Evolutionary conservation across 2,888 invertebrate genomes (phyloP).

Genomic region (Cheilosia grossa): DNA sequence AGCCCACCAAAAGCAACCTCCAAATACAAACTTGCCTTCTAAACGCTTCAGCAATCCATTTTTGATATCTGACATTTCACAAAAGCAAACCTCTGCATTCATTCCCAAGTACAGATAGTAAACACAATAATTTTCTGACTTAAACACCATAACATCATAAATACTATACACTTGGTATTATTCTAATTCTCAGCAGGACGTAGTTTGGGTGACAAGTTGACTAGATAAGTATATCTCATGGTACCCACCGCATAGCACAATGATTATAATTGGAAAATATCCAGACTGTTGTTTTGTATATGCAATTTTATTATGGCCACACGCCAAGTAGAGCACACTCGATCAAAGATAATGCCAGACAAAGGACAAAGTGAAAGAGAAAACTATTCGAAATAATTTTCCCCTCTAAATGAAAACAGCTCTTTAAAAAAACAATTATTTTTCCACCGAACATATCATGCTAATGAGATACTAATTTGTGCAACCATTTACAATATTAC

Average conservation of each 20-base stretch:
- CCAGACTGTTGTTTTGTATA: slow-evolving; percentile 53
- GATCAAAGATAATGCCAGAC: slow-evolving; percentile 34
- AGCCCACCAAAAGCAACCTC: too few relatives aligned
- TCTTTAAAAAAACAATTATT: slow-evolving; percentile 36
- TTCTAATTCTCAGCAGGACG: slow-evolving; percentile 3
- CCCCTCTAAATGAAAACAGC: not conserved
- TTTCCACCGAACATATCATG: slow-evolving; percentile 13
- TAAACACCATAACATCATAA: too few relatives aligned
- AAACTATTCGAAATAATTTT: slow-evolving; percentile 34
- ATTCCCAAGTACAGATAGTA: not conserved
- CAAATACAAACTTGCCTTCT: too few relatives aligned
- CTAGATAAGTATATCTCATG: slow-evolving; percentile 1
- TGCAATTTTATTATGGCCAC: slow-evolving; percentile 37
- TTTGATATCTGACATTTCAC: too few relatives aligned
- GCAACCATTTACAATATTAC: slow-evolving; percentile 36
- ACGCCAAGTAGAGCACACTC: slow-evolving; percentile 54
- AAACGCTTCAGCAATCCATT: too few relatives aligned
- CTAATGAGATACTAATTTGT: slow-evolving; percentile 62
- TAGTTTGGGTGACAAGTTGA: not conserved
- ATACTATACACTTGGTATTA: not conserved
- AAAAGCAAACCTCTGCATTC: too few relatives aligned
- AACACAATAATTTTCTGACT: not conserved
- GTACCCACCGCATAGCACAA: slow-evolving; percentile 12
- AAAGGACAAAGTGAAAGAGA: slow-evolving; percentile 14
- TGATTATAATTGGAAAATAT: slow-evolving; percentile 54